Conservation (phyloP, 1,140 invertebrate species). For the Trichoplusia ni region DNA sequence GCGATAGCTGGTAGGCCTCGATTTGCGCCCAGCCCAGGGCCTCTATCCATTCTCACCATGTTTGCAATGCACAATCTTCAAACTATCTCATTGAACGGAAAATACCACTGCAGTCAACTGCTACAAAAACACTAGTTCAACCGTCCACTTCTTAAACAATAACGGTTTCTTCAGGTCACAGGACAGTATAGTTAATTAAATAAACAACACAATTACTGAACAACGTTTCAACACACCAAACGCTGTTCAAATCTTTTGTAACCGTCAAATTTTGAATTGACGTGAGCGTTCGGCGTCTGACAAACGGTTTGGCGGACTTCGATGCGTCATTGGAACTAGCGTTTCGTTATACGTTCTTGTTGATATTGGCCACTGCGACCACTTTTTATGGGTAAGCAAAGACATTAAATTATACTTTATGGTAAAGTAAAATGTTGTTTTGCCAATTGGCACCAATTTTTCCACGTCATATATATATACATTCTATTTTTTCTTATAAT, state of each 20-base stretch:
- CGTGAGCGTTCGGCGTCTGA: constrained; percentile 18
- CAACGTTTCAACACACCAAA: constrained; percentile 21
- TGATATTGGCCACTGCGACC: no score
- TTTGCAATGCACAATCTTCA: constrained; percentile 16
- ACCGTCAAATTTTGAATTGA: constrained; percentile 56
- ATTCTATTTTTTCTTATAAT: no score
- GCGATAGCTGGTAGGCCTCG: constrained; percentile 29
- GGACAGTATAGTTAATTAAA: constrained; percentile 33
- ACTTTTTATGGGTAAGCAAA: no score
- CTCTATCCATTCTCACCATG: constrained; percentile 64
- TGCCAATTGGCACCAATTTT: no score
- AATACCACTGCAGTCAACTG: not conserved
- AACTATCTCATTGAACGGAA: constrained; percentile 12
- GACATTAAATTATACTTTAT: no score
- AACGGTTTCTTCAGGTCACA: constrained; percentile 24
- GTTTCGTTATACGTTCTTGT: not conserved
- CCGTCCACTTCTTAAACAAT: constrained; percentile 10
- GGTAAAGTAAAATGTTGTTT: no score
- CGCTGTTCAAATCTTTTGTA: constrained; percentile 41
- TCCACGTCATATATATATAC: no score
- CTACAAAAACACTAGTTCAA: not conserved
- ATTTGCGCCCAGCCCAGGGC: no score
- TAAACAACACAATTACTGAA: constrained; percentile 12
- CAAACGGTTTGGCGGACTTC: not conserved
- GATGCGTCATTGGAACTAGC: not conserved